These are phyloP conservation scores for Morbakka virulenta DNA, from an alignment of 30 jellyfish, hydroid and myxozoan genomes.

Conservation along the genomic window DNA sequence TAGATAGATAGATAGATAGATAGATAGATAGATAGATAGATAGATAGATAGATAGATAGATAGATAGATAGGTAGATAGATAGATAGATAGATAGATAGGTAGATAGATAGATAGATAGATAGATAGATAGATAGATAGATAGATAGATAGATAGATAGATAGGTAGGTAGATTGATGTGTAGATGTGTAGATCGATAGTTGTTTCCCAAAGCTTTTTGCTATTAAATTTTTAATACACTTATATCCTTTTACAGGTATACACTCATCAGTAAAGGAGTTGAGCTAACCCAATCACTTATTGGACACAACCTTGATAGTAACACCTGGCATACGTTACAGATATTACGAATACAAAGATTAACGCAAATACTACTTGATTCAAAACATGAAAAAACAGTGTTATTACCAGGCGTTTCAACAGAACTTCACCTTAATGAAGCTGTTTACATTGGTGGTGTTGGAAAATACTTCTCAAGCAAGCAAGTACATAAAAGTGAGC, in stretches of 20 bases:
- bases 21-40: too few species aligned
- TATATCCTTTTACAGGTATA: constrained; percentile 11
- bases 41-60: too few species aligned
- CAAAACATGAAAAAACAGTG: constrained; percentile 18
- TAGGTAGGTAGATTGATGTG: too few species aligned
- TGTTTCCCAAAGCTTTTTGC: too few species aligned
- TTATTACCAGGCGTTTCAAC: constrained; percentile 51
- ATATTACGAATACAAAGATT: constrained; percentile 40
- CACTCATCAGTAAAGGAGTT: constrained; percentile 2
- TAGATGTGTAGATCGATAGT: too few species aligned
- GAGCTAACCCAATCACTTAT: constrained; percentile 29
- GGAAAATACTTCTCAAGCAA: background rate
- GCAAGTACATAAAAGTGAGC: background rate
- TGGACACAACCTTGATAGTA: constrained; percentile 50
- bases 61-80: too few species aligned
- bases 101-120: too few species aligned
- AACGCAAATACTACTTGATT: constrained; percentile 30
- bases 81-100: too few species aligned
- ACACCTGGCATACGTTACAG: constrained; percentile 51
- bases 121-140: too few species aligned
- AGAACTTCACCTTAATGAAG: constrained; percentile 23
- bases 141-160: too few species aligned
- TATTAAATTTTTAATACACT: too few species aligned
- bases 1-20: too few species aligned
- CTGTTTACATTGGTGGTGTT: constrained; percentile 49